A percentile compares a stretch with the other conserved stretches of the same genome.
These are phyloP conservation scores for Triplophysa siluroides DNA, from an alignment of 2,113 vertebrate genomes.

Conservation along the genomic window DNA sequence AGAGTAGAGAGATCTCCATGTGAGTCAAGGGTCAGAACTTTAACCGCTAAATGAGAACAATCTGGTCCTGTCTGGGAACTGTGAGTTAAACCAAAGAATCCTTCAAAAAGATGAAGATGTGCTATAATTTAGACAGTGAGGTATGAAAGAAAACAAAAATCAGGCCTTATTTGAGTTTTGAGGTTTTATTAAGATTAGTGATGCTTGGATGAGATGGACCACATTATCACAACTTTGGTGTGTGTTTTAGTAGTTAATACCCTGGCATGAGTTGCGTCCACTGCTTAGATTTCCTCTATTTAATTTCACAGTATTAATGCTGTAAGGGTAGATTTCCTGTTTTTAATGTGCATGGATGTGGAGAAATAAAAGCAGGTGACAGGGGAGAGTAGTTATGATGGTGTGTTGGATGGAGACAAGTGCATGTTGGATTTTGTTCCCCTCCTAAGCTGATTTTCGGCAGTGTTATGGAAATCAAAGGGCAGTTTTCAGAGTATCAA, in stretches of 20 bases:
- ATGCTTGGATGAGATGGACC: conserved; percentile 59
- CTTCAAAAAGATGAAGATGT: conserved; percentile 31
- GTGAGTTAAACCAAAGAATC: conserved; percentile 37
- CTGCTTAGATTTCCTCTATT: conserved; percentile 67
- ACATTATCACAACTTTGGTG: conserved; percentile 71
- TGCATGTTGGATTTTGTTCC: conserved; percentile 26
- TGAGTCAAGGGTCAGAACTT: conserved; percentile 62
- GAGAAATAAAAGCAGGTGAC: conserved; percentile 60
- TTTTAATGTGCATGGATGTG: conserved; percentile 57
- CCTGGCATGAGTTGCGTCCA: conserved; percentile 67
- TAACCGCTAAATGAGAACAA: conserved; percentile 71
- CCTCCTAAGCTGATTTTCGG: conserved; percentile 9
- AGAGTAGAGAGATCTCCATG: conserved; percentile 54
- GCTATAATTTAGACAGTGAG: conserved; percentile 37
- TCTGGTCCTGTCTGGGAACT: conserved; percentile 60
- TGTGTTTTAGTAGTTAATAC: conserved; percentile 69
- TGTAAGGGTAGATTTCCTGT: conserved; percentile 77
- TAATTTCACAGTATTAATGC: conserved; percentile 65
- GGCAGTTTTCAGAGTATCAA: conserved; percentile 42
- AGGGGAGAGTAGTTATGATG: conserved; percentile 58
- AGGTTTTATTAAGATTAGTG: conserved; percentile 3
- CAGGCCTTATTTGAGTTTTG: conserved; percentile 54
- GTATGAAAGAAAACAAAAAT: conserved; percentile 53
- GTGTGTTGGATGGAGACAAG: conserved; percentile 52
- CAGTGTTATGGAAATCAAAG: conserved; percentile 45